Base-by-base conservation (phyloP, 2,113 vertebrate genomes). In the Leptocoma aspasia region DNA sequence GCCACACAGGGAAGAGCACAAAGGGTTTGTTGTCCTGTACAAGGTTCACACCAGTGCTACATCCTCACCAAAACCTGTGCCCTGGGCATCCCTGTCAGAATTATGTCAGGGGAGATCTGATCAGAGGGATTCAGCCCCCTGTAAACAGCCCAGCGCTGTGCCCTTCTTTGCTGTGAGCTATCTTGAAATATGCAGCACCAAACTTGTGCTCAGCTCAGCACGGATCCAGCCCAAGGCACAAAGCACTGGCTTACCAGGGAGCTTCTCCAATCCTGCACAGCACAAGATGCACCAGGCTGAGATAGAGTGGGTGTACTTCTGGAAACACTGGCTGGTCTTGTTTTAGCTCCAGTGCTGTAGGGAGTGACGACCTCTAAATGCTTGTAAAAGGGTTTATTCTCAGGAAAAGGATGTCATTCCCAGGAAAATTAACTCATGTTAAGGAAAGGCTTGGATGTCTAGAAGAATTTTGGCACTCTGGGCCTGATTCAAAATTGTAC, bases 291-390 rank as follows among this genome's bases (percentile, higher is more conserved):
- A 65, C 18, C 18, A 30, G 33, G 33, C 42, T 73, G 42, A 86
- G 73, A 45, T 23, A 49, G 61, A 37, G 47, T 42, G 59, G 45
- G 77, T 65, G 23, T 76, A 37, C 75, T 79, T 93, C 80, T 80
- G 76, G 79, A 94, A 95, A 93, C 76, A 72, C 80, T 77, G 85
- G 44, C 95, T 92, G 54, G 44, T 90, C 85, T 93, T 92, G 73
- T 82, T 93, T 95, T 59, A 88, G 52, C 30, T 57, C 23, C 64
- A 86, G 54, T 54, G 82, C 45, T 73, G 42, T 52, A 63, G 79
- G 66, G 66, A 94, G 33, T 52, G 30, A 73, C 39, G 2, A 81
- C 15, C 21, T 94, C 90, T 73, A 88, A 88, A 81, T 47, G 23
- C 75, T 90, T 81, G 50, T 86, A 59, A 90, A 94, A 94, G 68